Evolutionary conservation across 2,797 vertebrate species (phyloP), one percentile per base, ranked within the genome.

Genomic region (Silurus lanzhouensis): DNA sequence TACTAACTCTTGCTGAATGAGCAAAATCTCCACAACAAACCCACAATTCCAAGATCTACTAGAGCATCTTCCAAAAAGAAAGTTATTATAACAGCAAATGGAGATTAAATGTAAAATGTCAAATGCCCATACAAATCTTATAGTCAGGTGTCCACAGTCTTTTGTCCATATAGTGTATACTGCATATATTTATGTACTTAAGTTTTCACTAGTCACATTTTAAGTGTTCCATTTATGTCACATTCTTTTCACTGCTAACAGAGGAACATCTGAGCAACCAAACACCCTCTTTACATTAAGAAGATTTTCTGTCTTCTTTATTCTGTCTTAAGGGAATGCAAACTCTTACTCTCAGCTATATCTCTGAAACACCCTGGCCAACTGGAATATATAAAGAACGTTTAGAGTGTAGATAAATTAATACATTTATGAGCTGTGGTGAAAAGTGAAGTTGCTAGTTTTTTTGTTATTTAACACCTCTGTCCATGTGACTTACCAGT

Each of bases 381-480:
- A 64, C 64, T 27, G n/a, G 14, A 66, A 52, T 10, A 48, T 12
- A 81, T 27, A 25, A 81, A 48, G 10, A 25, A 48, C 15, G 20
- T 27, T 25, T 27, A 68, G 22, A 20, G 22, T 22, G 52, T 20
- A 63, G 31, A 22, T 64, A 31, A 66, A 66, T 81, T 81, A 81
- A 64, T 38, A 38, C 38, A 38, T 38, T 4, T 38, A 38, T 25
- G 22, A 77, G 48, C 63, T 13, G 9, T 5, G 17, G 48, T 79
- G 48, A 57, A 63, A 63, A 52, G 68, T 38, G 48, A 78, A 78
- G 15, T 58, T 5, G 15, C 58, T 77, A 10, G 25, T 48, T n/a
- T 67, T 63, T 64, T 48, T 25, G 63, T 78, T 12, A 52, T 71
- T 63, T 14, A 19, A 79, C 70, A 74, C 38, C 25, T 84, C 74